Conservation (phyloP, 2,113 vertebrate species). For the Chloropsis cyanopogon region DNA sequence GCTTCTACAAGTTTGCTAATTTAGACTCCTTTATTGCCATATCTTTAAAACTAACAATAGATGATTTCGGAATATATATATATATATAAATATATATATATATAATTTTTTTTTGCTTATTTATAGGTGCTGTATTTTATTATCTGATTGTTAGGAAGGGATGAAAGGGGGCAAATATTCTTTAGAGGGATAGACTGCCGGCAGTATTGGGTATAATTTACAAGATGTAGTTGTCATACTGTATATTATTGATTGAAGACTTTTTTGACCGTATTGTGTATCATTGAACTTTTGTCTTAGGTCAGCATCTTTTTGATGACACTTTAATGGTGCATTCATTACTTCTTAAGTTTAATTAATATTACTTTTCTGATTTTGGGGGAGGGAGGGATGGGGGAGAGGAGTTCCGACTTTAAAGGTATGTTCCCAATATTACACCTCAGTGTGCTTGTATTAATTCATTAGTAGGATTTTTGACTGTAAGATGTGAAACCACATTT, state of each 20-base stretch:
- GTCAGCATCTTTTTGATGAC: constrained; percentile 88
- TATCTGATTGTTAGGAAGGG: constrained; percentile 95
- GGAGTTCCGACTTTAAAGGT: constrained; percentile 75
- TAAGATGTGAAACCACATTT: constrained; percentile 82
- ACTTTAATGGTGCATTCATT: constrained; percentile 90
- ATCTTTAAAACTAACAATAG: constrained; percentile 92
- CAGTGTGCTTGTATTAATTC: constrained; percentile 79
- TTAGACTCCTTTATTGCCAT: constrained; percentile 96
- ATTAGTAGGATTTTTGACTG: constrained; percentile 78
- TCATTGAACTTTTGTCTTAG: constrained; percentile 88
- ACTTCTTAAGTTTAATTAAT: constrained; percentile 86
- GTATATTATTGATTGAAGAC: constrained; percentile 97
- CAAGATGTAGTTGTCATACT: constrained; percentile 98
- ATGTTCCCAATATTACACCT: constrained; percentile 79
- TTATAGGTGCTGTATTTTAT: constrained; percentile 99
- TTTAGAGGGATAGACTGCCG: constrained; percentile 99
- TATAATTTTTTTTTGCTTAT: constrained; percentile 91
- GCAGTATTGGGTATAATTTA: constrained; percentile 99
- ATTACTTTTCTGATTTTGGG: constrained; percentile 76
- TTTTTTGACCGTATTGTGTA: constrained; percentile 91
- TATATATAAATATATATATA: constrained; percentile 67
- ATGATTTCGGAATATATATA: constrained; percentile 90
- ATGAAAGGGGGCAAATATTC: constrained; percentile 96
- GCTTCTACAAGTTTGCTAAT: constrained; percentile 91
- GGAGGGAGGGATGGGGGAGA: constrained; percentile 70